These are phyloP conservation scores for Euplexia lucipara DNA, from an alignment of 2,888 invertebrate genomes.

Conservation along the genomic window DNA sequence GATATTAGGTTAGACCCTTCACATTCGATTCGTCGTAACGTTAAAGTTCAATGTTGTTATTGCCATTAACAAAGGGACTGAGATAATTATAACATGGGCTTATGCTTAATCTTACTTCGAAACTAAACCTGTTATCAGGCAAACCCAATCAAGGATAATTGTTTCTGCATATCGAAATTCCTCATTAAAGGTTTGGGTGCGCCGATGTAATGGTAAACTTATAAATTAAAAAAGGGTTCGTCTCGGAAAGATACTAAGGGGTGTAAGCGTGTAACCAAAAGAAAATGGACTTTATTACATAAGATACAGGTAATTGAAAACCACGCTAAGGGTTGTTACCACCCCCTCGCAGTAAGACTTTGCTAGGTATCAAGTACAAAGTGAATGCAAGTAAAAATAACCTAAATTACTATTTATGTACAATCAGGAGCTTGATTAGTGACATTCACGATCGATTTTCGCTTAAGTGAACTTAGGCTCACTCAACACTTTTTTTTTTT, in stretches of 20 bases:
- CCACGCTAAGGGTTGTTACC: no score
- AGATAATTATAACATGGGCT: conserved; percentile 28
- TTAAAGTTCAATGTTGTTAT: conserved; percentile 19
- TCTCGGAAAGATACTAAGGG: background rate
- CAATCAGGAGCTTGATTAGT: no score
- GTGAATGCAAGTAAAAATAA: no score
- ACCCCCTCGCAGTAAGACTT: background rate
- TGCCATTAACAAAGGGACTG: conserved; percentile 9
- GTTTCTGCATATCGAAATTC: conserved; percentile 16
- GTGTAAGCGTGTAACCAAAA: background rate
- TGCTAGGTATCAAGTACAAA: no score
- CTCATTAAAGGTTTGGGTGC: conserved; percentile 14
- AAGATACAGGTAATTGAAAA: no score
- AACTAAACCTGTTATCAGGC: conserved; percentile 35
- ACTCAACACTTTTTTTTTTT: no score
- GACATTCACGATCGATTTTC: no score
- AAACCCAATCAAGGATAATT: conserved; percentile 49
- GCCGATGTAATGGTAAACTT: background rate
- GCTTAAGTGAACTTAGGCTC: no score
- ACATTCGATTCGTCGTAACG: background rate
- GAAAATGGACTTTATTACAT: no score
- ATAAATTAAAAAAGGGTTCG: background rate
- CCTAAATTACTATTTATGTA: no score
- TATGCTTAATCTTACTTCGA: conserved; percentile 12
- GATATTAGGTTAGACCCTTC: no score